Conservation (phyloP, 2,113 vertebrate species). For the Parus major region DNA sequence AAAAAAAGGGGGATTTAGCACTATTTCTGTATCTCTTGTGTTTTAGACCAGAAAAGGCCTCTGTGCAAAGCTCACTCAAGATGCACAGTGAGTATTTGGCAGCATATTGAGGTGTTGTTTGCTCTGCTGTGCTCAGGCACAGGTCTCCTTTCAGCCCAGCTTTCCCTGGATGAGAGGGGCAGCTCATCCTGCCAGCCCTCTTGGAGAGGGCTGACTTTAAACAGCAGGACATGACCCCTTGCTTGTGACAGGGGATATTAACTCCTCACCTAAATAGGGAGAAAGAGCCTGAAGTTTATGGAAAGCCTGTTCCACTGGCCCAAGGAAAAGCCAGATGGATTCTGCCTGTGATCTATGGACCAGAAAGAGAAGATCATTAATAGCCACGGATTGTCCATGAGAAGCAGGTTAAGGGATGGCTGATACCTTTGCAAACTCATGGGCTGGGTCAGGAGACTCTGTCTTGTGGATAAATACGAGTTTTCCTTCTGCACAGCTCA, state of each 20-base stretch:
- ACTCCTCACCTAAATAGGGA: background rate
- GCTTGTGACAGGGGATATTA: background rate
- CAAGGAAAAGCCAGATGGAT: background rate
- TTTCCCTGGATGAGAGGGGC: background rate
- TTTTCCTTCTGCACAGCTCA: background rate
- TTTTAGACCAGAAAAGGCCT: conserved; percentile 36
- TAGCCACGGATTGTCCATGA: background rate
- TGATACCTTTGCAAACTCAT: background rate
- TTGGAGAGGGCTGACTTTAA: background rate
- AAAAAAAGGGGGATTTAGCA: background rate
- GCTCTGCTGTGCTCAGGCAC: background rate
- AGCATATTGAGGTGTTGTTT: conserved; percentile 35
- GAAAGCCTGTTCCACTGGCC: background rate
- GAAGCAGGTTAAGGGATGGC: background rate
- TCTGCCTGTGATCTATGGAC: background rate
- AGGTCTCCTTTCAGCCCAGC: conserved; percentile 29
- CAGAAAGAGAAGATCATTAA: background rate
- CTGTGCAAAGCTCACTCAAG: conserved; percentile 28
- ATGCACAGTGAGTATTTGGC: conserved; percentile 35
- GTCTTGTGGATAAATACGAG: background rate
- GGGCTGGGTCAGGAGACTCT: background rate
- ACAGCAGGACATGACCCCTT: background rate
- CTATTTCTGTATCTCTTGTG: conserved; percentile 10
- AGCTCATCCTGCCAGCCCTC: background rate
- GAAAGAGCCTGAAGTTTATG: background rate